Base-by-base conservation (phyloP, 30 jellyfish, hydroid and myxozoan species). In the Aurelia sp. region DNA sequence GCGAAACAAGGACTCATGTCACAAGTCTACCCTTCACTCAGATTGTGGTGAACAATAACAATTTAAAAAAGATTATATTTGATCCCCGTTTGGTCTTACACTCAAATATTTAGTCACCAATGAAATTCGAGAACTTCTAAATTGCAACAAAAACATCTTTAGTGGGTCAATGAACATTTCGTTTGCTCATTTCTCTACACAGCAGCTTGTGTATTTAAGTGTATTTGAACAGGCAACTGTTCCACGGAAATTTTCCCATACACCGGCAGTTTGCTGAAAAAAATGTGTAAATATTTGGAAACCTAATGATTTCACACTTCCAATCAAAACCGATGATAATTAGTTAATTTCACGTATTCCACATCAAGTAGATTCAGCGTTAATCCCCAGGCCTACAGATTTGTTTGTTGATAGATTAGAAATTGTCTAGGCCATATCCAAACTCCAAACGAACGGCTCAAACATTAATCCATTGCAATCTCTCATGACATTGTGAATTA, bases 341-440 rank as follows among this genome's bases (percentile, higher is more conserved):
- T 74, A 53, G 76, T 53, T 76, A 35, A 59, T 58, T 59, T 76
- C 13, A 20, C 33, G 19, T 64, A 4, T 20, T 52, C 15, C 50
- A 58, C 16, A 48, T 60, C n/a, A 23, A 59, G 44, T 62, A 12
- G 76, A 76, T 76, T 23, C 86, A 58, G 40, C 48, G 30, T 41
- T 31, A 78, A 76, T 35, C 60, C 27, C 0, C 50, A 35, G 16
- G 55, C 69, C 86, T 20, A 76, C 76, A 61, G 65, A 21, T 20
- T 10, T 76, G 86, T 76, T 76, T 76, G 76, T 77, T 13, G 27
- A 16, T 23, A 77, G 86, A 76, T 76, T 44, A 58, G 86, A 13
- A 69, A 18, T 27, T 11, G 86, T 76, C 86, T 59, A 20, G 61
- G 23, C 8, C 66, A 51, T 57, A 76, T 58, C 86, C 86, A 53